phyloP scores from a whole-genome alignment of 1,140 invertebrate species.

The Zaprionus taronus region DNA sequence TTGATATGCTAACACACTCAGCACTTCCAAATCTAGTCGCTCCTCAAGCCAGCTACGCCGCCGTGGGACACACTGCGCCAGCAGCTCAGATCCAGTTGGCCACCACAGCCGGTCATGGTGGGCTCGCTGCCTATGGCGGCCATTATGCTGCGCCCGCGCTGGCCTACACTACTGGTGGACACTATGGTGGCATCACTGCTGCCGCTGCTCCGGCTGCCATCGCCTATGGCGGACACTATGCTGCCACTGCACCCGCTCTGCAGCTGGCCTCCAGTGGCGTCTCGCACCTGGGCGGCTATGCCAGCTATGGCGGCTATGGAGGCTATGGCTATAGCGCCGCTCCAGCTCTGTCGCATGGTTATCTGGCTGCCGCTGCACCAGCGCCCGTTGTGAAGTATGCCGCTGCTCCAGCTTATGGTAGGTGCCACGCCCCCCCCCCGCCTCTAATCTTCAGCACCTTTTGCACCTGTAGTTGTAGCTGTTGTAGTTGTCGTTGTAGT shows the following conservation, averaged over 20 bases:
- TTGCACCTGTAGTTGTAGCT: slow-evolving; percentile 24
- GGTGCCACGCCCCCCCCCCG: slow-evolving; percentile 23
- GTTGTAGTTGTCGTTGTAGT: neutral
- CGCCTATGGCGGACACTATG: slow-evolving; percentile 61
- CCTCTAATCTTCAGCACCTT: slow-evolving; percentile 28
- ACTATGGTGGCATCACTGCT: slow-evolving; percentile 27
- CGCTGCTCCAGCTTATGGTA: slow-evolving; percentile 80
- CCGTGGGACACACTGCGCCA: slow-evolving; percentile 63
- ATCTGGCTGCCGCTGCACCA: slow-evolving; percentile 64
- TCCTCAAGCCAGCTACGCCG: slow-evolving; percentile 62
- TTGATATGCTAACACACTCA: slow-evolving; percentile 50
- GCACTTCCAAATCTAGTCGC: slow-evolving; percentile 48
- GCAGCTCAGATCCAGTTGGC: slow-evolving; percentile 54
- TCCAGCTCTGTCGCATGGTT: slow-evolving; percentile 68
- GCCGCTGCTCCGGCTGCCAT: slow-evolving; percentile 46
- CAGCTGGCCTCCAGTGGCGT: slow-evolving; percentile 52
- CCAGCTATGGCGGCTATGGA: slow-evolving; percentile 45
- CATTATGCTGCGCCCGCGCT: slow-evolving; percentile 46
- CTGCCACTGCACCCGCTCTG: slow-evolving; percentile 71
- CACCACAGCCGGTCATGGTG: slow-evolving; percentile 28
- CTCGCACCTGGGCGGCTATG: slow-evolving; percentile 50
- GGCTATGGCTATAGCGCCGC: slow-evolving; percentile 60
- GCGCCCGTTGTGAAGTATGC: slow-evolving; percentile 72
- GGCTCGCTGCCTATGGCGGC: slow-evolving; percentile 39
- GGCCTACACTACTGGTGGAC: slow-evolving; percentile 13